Evolutionary conservation across 2,888 invertebrate species (phyloP).

Genomic region (Griposia aprilina): DNA sequence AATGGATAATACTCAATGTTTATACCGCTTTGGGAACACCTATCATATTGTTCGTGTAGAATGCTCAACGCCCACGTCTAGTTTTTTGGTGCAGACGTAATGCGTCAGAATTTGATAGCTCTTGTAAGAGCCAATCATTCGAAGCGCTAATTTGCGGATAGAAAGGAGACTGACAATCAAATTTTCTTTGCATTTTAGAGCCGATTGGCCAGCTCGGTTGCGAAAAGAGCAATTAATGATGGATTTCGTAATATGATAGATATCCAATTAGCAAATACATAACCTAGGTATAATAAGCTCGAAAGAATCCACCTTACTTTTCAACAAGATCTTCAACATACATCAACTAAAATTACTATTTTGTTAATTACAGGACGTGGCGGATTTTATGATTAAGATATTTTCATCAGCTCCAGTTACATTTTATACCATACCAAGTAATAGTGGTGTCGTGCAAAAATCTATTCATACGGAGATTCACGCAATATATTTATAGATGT

Average conservation of each 20-base stretch:
- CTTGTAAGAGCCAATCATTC: conserved; percentile 23
- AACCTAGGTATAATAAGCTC: not conserved
- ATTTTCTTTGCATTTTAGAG: not conserved
- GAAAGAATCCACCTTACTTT: not conserved
- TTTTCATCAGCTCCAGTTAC: conserved; percentile 17
- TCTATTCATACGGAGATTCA: conserved; percentile 59
- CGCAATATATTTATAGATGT: conserved; percentile 69
- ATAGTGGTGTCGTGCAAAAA: conserved; percentile 62
- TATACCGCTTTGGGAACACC: conserved; percentile 63
- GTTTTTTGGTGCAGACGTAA: conserved; percentile 37
- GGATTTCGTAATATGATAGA: conserved; percentile 5
- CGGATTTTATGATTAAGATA: not conserved
- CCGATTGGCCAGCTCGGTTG: conserved; percentile 3
- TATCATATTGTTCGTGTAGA: conserved; percentile 57
- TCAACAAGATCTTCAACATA: not conserved
- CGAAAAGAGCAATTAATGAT: conserved; percentile 5
- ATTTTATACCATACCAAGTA: conserved; percentile 42
- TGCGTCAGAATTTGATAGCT: conserved; percentile 28
- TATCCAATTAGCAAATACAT: not conserved
- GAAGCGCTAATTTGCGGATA: conserved; percentile 34
- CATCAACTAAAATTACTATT: not conserved
- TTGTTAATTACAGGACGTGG: not conserved
- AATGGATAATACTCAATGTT: conserved; percentile 61
- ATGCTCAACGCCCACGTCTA: conserved; percentile 45
- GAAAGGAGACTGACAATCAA: not conserved